Conservation (phyloP, 2,888 invertebrate genomes). For the Caenorhabditis virilis region DNA sequence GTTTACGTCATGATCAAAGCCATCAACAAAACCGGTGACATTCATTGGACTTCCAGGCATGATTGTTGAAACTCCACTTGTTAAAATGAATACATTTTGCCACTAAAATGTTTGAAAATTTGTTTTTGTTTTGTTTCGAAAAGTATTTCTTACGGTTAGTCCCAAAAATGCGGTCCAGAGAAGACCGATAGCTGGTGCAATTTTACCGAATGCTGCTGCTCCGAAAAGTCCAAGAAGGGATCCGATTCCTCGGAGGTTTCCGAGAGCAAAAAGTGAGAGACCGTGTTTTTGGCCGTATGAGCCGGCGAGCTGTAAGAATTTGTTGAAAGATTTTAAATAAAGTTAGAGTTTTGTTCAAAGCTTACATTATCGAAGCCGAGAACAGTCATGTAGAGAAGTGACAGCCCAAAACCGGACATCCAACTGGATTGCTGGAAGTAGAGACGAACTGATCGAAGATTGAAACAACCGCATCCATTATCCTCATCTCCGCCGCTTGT, state of each 20-base stretch:
- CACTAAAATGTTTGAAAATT: conserved; percentile 38
- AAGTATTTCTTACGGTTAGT: conserved; percentile 36
- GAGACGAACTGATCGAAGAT: conserved; percentile 7
- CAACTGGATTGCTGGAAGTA: conserved; percentile 50
- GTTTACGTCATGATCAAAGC: no score
- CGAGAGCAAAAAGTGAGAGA: conserved; percentile 47
- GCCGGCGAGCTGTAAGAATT: conserved; percentile 52
- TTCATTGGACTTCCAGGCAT: conserved; percentile 62
- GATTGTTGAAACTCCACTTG: conserved; percentile 50
- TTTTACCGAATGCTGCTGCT: conserved; percentile 36
- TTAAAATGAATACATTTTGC: conserved; percentile 60
- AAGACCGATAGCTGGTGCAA: conserved; percentile 49
- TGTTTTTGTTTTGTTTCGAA: neutral
- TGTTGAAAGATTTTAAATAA: no score
- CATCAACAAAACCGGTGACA: conserved; percentile 37
- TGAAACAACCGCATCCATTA: neutral
- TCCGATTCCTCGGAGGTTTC: conserved; percentile 49
- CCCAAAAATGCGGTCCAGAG: conserved; percentile 54
- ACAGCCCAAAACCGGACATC: conserved; percentile 54
- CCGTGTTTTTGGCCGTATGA: conserved; percentile 57
- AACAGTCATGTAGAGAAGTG: conserved; percentile 63
- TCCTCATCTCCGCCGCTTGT: neutral
- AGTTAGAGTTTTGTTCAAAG: no score
- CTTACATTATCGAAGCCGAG: conserved; percentile 63
- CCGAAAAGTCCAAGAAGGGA: conserved; percentile 51